Base-by-base conservation (phyloP, 2,113 vertebrate species). In the Brachypteracias leptosomus region DNA sequence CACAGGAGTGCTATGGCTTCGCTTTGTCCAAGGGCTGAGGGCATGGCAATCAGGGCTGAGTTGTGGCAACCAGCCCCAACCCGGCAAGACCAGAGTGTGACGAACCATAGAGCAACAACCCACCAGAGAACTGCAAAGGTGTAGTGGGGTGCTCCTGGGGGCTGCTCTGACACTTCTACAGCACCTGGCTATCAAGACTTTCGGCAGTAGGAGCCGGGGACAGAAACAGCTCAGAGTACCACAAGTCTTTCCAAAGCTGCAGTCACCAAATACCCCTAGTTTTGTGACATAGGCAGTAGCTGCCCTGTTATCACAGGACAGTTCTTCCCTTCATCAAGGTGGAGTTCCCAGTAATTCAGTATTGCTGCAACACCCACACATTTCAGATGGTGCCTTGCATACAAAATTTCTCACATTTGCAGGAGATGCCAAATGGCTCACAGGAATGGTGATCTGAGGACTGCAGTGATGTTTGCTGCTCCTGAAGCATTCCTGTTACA, bases 161-260 rank as follows among this genome's bases (percentile, higher is more conserved):
- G 25, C 57, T 79, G 46, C 40, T 44, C 31, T 25, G 54, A 59
- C 71, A 25, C 54, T 59, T 33, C 31, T 67, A 35, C 46, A 71
- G 66, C 46, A 22, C 31, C 44, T 49, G 35, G 21, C 16, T 16
- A 13, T 25, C 0, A 0, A 58, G 66, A 61, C 8, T 36, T 28
- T 40, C 0, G 0, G 54, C 66, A 79, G 21, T 0, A 70, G 59
- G 21, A 54, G 25, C 29, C 61, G 49, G 17, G 29, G 24, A 74
- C 29, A 90, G 47, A 59, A 59, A 55, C 4, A 68, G 40, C 11
- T 17, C 58, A 57, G 58, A 84, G 61, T 9, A n/a, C 35, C 19
- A 24, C 16, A 58, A 3, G 22, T 24, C 63, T 51, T 59, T 54
- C 31, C 62, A 71, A 79, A 46, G 67, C 25, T 86, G 49, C 57